Percentiles rank a stretch among this genome's conserved stretches.
Evolutionary conservation across 2,113 vertebrate species (phyloP).

Genomic region (Eonycteris spelaea): DNA sequence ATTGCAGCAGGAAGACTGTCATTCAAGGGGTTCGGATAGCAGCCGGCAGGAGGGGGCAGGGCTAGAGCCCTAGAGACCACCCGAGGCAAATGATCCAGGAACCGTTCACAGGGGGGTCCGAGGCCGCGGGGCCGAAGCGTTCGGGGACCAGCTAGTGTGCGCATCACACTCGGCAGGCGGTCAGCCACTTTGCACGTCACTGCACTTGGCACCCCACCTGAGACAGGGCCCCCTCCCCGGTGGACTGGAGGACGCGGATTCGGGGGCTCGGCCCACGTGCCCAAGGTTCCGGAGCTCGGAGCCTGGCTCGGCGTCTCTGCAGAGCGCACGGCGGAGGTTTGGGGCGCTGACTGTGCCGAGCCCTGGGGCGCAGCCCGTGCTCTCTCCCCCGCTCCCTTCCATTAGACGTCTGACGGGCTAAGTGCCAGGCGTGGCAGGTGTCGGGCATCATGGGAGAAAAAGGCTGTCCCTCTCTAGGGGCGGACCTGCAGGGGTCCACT

Average conservation of each 20-base stretch:
- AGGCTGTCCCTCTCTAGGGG: fast-evolving
- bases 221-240: fast-evolving
- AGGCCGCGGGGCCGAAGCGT: background rate
- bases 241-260: too few relatives aligned
- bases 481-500: background rate
- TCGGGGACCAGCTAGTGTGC: background rate
- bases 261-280: too few relatives aligned
- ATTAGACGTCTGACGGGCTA: background rate
- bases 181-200: background rate
- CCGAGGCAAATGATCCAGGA: background rate
- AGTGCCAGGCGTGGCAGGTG: background rate
- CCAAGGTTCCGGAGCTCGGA: background rate
- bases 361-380: fast-evolving
- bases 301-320: background rate
- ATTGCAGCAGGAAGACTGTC: slow-evolving; percentile 36
- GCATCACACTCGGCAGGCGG: background rate
- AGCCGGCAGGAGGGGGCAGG: background rate
- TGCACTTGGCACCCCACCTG: background rate
- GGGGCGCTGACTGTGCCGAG: background rate
- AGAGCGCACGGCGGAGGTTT: background rate
- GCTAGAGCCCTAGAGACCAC: background rate
- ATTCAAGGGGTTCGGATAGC: background rate
- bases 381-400: background rate
- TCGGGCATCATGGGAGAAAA: background rate
- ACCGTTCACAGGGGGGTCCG: slow-evolving; percentile 18